phyloP scores from a whole-genome alignment of 1,140 invertebrate species.

The Drosophila santomea region DNA sequence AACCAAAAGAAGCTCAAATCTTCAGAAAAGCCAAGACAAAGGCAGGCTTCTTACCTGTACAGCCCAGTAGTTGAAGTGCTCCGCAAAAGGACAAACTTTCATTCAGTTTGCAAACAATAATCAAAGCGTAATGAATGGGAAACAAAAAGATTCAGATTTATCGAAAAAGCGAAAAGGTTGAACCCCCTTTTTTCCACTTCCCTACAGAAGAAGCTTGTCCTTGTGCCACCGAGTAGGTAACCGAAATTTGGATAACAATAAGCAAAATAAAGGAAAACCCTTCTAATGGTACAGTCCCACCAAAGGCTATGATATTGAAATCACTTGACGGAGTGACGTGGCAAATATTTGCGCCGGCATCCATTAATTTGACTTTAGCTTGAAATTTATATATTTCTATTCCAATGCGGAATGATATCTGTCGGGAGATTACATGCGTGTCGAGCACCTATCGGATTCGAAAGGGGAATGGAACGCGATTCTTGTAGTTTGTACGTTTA shows the following conservation, averaged over 20 bases:
- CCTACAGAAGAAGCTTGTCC: slow-evolving; percentile 51
- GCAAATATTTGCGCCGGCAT: slow-evolving; percentile 20
- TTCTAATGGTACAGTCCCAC: slow-evolving; percentile 24
- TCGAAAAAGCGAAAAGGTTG: slow-evolving; percentile 65
- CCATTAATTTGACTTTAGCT: slow-evolving; percentile 44
- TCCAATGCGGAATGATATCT: slow-evolving; percentile 9
- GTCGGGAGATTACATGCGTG: slow-evolving; percentile 43
- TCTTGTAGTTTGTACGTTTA: slow-evolving; percentile 3
- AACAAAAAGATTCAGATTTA: slow-evolving; percentile 37
- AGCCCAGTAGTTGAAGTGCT: slow-evolving; percentile 11
- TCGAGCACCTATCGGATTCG: slow-evolving; percentile 38
- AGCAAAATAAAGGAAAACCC: neutral
- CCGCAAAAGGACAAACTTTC: slow-evolving; percentile 75
- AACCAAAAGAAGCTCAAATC: slow-evolving; percentile 9
- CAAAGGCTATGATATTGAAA: slow-evolving; percentile 11
- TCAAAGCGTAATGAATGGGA: slow-evolving; percentile 54
- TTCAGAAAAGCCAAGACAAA: slow-evolving; percentile 32
- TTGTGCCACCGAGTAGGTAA: slow-evolving; percentile 42
- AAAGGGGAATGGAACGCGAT: slow-evolving; percentile 2
- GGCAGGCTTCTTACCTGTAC: slow-evolving; percentile 44
- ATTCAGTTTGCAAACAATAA: slow-evolving; percentile 52
- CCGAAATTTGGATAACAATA: slow-evolving; percentile 10
- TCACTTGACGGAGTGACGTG: slow-evolving; percentile 36
- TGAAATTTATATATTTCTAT: slow-evolving; percentile 28
- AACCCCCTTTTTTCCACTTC: slow-evolving; percentile 40